phyloP scores from a whole-genome alignment of 2,797 vertebrate genomes.

The Dermochelys coriacea region DNA sequence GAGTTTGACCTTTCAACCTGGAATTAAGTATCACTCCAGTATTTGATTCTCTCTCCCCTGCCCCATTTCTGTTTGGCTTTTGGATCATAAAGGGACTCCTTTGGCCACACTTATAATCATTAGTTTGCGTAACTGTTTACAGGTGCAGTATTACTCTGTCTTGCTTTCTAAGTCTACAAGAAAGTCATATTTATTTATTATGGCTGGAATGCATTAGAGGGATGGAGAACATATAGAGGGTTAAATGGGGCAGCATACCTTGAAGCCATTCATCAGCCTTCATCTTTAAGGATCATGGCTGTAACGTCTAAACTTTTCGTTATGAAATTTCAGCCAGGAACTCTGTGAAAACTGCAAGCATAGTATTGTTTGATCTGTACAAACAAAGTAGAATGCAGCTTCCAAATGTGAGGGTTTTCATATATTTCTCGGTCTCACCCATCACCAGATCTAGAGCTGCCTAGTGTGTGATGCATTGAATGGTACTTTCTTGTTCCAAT shows the following conservation, averaged over 20 bases:
- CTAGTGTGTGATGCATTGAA: neutral
- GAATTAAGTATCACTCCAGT: neutral
- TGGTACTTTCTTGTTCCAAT: neutral
- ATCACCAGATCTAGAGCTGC: fast-evolving
- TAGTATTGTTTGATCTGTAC: neutral
- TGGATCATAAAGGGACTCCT: slow-evolving; percentile 54
- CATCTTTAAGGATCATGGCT: neutral
- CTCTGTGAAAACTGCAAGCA: neutral
- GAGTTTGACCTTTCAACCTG: slow-evolving; percentile 40
- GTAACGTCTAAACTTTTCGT: neutral
- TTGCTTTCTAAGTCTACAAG: slow-evolving; percentile 33
- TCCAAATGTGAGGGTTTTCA: fast-evolving
- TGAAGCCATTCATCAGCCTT: neutral
- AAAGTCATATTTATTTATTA: slow-evolving; percentile 22
- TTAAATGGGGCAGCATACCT: neutral
- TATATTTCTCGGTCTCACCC: neutral
- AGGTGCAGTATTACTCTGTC: slow-evolving; percentile 38
- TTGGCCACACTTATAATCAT: slow-evolving; percentile 40
- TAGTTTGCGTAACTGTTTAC: slow-evolving; percentile 51
- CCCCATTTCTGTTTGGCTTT: neutral
- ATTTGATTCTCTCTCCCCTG: slow-evolving; percentile 7
- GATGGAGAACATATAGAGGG: neutral
- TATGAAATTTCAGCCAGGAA: neutral
- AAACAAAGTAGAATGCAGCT: neutral
- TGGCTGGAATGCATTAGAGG: neutral